Evolutionary conservation across 1,140 invertebrate genomes (phyloP), one percentile per base, ranked within the genome.

Genomic region (Heliconius nattereri): DNA sequence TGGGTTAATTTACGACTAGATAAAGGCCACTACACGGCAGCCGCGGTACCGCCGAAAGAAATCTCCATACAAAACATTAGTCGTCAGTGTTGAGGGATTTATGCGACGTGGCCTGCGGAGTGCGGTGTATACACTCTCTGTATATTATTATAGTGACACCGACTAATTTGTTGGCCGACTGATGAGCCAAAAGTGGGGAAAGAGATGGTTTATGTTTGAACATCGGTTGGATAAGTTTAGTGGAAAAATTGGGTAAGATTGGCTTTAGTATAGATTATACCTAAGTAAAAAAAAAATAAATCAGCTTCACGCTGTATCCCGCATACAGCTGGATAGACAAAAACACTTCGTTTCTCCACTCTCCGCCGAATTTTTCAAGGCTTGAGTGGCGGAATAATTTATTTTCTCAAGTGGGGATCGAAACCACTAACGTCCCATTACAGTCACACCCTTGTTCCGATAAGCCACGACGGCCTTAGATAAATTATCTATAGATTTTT

Each of bases 31-130:
- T 86, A 89, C 88, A 90, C 89, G 85, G 85, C 89, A 86, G 83
- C 87, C 88, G 83, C 79, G 83, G 83, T 85, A 84, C 85, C 90
- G 93, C 90, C 90, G 93, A 94, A 94, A 94, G 93, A 94, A 94
- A 93, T 91, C 93, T 94, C 93, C 90, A 94, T 94, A 94, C 92
- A 94, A 93, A 94, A 94, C 93, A 93, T 94, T 91, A 94, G 89
- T 93, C 87, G 81, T 78, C 77, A 79, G 86, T 92, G 92, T 90
- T 94, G 93, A 94, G 81, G 86, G 93, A 94, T 94, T 94, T 94
- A 94, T 94, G 88, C 87, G 92, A 92, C 90, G 89, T 85, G 81
- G 81, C 40, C 40, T 81, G 78, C 80, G 82, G 85, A 81, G 83
- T 86, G 86, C 82, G 85, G 80, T 87, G 85, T 87, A 85, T 86